Evolutionary conservation across 2,888 invertebrate species (phyloP), one percentile per base, ranked within the genome.

Genomic region (Julus scanicus): DNA sequence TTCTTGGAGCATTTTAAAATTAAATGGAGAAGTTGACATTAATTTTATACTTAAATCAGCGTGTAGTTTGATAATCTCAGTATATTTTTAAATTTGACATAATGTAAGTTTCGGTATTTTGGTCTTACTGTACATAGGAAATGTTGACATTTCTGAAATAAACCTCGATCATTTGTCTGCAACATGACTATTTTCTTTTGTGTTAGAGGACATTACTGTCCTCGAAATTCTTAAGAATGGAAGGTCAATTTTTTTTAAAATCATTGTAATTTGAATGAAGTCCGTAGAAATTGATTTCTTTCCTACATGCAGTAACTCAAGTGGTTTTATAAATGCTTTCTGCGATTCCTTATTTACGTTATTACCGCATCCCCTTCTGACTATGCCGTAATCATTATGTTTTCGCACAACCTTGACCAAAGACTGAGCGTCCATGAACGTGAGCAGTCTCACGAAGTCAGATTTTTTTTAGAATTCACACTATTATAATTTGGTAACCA

Each of bases 341-440:
- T 80, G 80, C 13, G 37, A 13, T 80, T 80, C 37, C 80, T 80
- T 80, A 80, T 80, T 80, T 80, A 37, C 37, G 39, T 80, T 80
- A 80, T 80, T 39, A 80, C 80, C 80, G 29, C 80, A 80, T 39
- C 80, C 37, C 80, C 71, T 37, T 29, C 80, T 80, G 15, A 80
- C 80, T 80, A 80, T 80, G 80, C 80, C 37, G 80, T 80, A 80
- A 80, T 80, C 80, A 80, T 80, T 6, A 37, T 39, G 80, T 37
- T 80, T 80, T 37, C 13, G 29, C 13, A 37, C 37, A 80, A 37
- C 80, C 80, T 80, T 80, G 80, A 80, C 80, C 37, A 80, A 80
- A 20, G 5, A 13, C 80, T 80, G 15, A 37, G 80, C 37, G 11
- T 80, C 80, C 80, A 80, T 80, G 80, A 80, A 80, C 80, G 13